Base-by-base conservation (phyloP, 2,113 vertebrate genomes). In the Pardalotus punctatus region DNA sequence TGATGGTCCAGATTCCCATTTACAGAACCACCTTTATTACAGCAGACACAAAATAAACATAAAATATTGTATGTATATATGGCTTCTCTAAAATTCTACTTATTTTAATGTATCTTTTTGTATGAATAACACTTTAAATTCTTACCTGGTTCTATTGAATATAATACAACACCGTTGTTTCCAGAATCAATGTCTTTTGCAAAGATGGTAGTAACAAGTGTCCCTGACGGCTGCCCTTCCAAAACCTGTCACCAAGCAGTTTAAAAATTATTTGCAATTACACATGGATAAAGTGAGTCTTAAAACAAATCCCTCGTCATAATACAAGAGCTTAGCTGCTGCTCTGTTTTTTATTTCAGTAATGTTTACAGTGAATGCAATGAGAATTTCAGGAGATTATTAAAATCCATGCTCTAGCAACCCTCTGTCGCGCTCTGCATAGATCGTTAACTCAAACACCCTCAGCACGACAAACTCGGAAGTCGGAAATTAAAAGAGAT, bases 161-260 rank as follows among this genome's bases (percentile, higher is more conserved):
- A 99, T 11, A 76, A 76, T 7, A 99, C 97, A 10, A 98, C 98
- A 80, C 98, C 96, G n/a, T 99, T 99, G 88, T 97, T 98, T 91
- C 99, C 99, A 87, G 98, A 97, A 95, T 99, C 99, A 3, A 94
- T 95, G 81, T 99, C 99, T 97, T 99, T 99, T 67, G 99, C 99
- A 97, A 99, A 99, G 90, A 99, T 45, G 60, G 97, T 98, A 19
- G 98, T 97, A 74, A 99, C 97, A 81, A 99, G 85, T 6, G 98
- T 98, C 67, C 98, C 98, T 56, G 97, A 85, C 0, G 98, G 98
- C 10, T 98, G 96, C 25, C 98, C 98, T 78, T 98, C 98, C 98
- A 98, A 98, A 91, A 99, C 97, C 99, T 99, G 97, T 70, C 82
- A 96, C 53, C 67, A 93, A 96, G 58, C 8, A 97, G 72, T 85